Base-by-base conservation (phyloP, 1,140 invertebrate genomes). In the Leucophenga varia region DNA sequence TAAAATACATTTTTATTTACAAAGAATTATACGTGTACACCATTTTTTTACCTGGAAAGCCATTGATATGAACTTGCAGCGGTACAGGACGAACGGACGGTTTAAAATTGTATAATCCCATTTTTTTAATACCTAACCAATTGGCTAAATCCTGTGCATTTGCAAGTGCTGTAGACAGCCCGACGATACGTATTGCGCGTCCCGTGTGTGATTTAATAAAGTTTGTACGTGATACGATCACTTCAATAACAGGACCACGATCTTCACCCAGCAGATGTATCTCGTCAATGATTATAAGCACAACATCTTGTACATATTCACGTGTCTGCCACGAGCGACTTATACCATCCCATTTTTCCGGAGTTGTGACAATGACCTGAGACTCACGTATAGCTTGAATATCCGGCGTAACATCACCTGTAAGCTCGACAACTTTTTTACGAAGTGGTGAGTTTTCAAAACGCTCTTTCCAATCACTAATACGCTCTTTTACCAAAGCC, bases 281-380 rank as follows among this genome's bases (percentile, higher is more conserved):
- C 78, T 99, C 97, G 76, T 99, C 97, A 59, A 99, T 98, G 17
- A 99, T 86, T 47, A 99, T 92, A 0, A 99, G 78, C 0, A 89
- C 86, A 0, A 99, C 97, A 63, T 93, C 82, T 49, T 84, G 87
- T 1, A 99, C 96, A 68, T 98, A 99, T 76, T 87, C 88, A 54
- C 97, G 83, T 0, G 91, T 97, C 61, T 98, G 95, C 95, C 96
- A 99, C 48, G 91, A 94, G 54, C 97, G 82, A 75, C 93, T 97
- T 45, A 99, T 93, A 50, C 95, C 96, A 75, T 99, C 97, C 97
- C 97, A 99, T 77, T 99, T 99, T 78, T 99, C 97, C 0, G 97
- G 97, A 1, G 97, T 99, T 2, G 96, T 98, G 1, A 99, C 93
- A 55, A 99, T 98, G 1, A 99, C 86, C 68, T 93, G 87, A 1